Base-by-base conservation (phyloP, 2,113 vertebrate species). In the Crotophaga sulcirostris region DNA sequence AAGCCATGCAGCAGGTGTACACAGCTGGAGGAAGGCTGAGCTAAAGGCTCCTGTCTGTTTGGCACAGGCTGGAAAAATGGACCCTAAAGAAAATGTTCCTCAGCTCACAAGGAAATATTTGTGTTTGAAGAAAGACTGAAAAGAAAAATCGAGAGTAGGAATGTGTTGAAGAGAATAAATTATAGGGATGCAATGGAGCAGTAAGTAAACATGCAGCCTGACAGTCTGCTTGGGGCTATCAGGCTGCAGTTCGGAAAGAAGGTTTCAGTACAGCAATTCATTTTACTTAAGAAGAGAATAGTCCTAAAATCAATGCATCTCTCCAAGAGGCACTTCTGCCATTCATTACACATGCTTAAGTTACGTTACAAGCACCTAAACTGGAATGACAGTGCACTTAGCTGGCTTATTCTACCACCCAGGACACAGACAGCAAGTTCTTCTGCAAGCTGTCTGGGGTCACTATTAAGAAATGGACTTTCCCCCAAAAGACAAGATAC, bases 281-380 rank as follows among this genome's bases (percentile, higher is more conserved):
- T 93, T 89, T 59, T 52, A 25, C 51, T 89, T 58, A 62, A 81
- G 73, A 54, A 74, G 18, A 54, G 78, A 59, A 72, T 1, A 84
- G 84, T 75, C 20, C 84, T 70, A 40, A 89, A 81, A 93, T 87
- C 84, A 81, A 60, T 89, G 80, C 23, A 28, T 76, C 36, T 87
- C 58, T 91, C 82, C n/a, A 42, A 64, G 15, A 89, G 29, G 15
- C 49, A 14, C 1, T 1, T 47, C 56, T 74, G 23, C 24, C 20
- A 9, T 26, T 72, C 21, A 6, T 42, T 77, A 15, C 4, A 7
- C 18, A 28, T 16, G 26, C 60, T 36, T 18, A 59, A 31, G 34
- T 44, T 45, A 12, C 13, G n/a, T 25, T 78, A 12, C 55, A 63
- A 36, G 52, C 44, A 67, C 23, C 34, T 52, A 19, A 26, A 36